Base-by-base conservation (phyloP, 2,113 vertebrate genomes). In the Laticauda colubrina region DNA sequence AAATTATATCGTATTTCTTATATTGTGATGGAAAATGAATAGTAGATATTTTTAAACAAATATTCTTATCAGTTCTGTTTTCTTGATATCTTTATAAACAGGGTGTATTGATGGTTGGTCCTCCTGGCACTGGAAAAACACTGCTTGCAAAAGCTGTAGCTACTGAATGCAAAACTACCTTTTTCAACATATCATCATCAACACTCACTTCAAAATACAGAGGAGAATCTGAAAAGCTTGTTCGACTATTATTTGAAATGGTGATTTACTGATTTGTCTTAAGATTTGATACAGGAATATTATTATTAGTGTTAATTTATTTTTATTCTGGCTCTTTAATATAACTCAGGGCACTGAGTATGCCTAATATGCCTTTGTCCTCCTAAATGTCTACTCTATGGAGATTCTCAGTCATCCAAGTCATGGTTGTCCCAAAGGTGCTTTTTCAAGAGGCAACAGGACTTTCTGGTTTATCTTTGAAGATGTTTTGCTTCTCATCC, bases 171-270 rank as follows among this genome's bases (percentile, higher is more conserved):
- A 98, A 98, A 97, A 99, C 99, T 93, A 99, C 99, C 0, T 99
- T 99, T 97, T 99, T 99, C 97, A 99, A 99, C 5, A 97, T 99
- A 87, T 99, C 99, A 53, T 99, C 99, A 0, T 99, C 99, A 9
- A 99, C 99, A 0, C 98, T 99, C 90, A 99, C 99, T 93, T 99
- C 99, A 94, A 99, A 99, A 95, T 99, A 99, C 97, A 98, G 99
- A 97, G 99, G 99, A 93, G 99, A 99, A 97, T 99, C 99, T 11
- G 99, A 99, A 96, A 99, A 99, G 95, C 98, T 99, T 48, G 99
- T 99, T 85, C 98, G 99, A 61, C 98, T 99, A 0, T 97, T 99
- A 20, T 99, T 99, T 97, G 99, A 99, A 98, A 99, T 99, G 99
- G 99, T 99, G 95, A 97, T 93, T 55, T 95, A 39, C 2, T 91